Evolutionary conservation across 2,797 vertebrate genomes (phyloP).

Genomic region (Hypotaenidia philippensis): DNA sequence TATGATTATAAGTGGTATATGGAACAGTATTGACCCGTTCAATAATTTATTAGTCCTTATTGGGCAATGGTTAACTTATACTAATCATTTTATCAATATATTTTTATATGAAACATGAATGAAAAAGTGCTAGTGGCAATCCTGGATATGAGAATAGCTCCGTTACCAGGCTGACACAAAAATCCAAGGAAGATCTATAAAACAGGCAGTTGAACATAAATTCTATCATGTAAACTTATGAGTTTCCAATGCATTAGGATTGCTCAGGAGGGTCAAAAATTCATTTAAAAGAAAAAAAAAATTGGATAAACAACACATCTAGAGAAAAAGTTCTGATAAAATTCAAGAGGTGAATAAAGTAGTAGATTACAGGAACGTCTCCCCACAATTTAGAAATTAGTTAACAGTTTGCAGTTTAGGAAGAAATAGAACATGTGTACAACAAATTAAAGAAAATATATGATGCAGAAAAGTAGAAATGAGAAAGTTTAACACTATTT

Average conservation of each 20-base stretch:
- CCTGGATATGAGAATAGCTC: neutral
- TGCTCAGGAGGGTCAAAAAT: neutral
- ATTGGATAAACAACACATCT: neutral
- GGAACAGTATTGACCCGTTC: neutral
- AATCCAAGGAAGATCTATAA: constrained; percentile 23
- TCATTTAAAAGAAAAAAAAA: neutral
- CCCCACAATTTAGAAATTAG: neutral
- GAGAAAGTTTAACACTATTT: neutral
- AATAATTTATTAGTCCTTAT: neutral
- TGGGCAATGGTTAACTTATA: neutral
- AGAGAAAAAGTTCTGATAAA: neutral
- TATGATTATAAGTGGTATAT: neutral
- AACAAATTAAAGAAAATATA: neutral
- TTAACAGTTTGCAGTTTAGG: neutral
- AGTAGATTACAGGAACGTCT: neutral
- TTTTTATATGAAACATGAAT: constrained; percentile 12
- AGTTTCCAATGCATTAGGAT: neutral
- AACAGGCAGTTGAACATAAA: neutral
- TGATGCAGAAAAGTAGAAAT: neutral
- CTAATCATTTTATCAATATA: constrained; percentile 15
- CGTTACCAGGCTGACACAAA: constrained; percentile 1
- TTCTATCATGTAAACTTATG: neutral
- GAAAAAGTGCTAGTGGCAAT: neutral
- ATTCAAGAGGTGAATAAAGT: neutral
- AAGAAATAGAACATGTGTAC: neutral